Conservation (phyloP, 2,797 vertebrate genomes). For the Acridotheres tristis region DNA sequence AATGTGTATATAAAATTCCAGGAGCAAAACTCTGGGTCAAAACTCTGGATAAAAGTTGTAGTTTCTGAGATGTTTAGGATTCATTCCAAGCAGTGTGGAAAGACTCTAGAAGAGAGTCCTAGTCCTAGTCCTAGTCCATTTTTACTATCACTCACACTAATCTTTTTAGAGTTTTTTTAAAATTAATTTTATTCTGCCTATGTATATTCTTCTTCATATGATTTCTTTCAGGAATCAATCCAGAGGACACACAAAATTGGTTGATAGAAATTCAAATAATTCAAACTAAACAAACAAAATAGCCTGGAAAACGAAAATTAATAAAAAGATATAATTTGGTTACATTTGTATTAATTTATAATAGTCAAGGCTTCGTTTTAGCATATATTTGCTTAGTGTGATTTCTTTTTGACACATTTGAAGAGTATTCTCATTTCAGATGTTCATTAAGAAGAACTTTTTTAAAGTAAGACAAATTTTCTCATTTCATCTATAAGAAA, state of each 20-base stretch:
- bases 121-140: background rate
- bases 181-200: background rate
- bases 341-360: background rate
- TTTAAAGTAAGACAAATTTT: background rate
- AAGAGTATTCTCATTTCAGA: background rate
- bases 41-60: background rate
- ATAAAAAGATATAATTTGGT: background rate
- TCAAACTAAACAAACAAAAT: background rate
- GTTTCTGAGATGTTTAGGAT: background rate
- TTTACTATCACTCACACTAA: background rate
- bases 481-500: background rate
- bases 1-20: background rate
- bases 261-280: background rate
- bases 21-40: background rate
- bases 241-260: background rate
- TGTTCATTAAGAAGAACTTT: background rate
- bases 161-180: background rate
- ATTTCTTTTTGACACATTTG: background rate
- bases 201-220: background rate
- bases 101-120: background rate
- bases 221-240: background rate
- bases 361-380: background rate
- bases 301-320: background rate
- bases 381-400: background rate
- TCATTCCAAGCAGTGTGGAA: background rate